A percentile compares a stretch with the other conserved stretches of the same genome.
Conservation (phyloP, 2,797 vertebrate genomes). For the Chaunax sp. region DNA sequence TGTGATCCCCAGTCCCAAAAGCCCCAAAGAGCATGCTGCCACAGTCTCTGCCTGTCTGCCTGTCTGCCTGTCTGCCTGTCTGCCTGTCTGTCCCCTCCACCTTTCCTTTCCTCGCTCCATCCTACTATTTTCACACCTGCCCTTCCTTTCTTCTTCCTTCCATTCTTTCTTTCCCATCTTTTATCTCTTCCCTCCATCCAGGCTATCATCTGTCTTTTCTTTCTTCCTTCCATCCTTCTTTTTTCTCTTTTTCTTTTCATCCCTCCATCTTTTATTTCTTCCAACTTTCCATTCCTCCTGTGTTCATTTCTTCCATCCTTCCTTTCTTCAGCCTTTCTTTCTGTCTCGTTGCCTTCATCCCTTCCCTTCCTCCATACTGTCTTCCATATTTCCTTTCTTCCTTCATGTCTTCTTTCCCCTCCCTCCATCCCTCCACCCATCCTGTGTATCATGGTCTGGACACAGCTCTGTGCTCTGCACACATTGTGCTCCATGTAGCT, state of each 20-base stretch:
- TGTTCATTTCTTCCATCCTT: not conserved
- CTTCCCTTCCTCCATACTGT: not conserved
- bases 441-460: conserved; percentile 19
- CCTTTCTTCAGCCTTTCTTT: not conserved
- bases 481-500: conserved; percentile 46
- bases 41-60: conserved; percentile 28
- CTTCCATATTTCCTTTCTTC: not conserved
- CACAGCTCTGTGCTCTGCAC: conserved; percentile 51
- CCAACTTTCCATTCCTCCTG: not conserved
- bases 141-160: not conserved
- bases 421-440: not conserved
- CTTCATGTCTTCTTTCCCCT: not conserved
- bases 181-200: too few species aligned
- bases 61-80: not conserved
- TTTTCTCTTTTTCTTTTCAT: not conserved
- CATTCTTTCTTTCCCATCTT: too few species aligned
- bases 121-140: too few species aligned
- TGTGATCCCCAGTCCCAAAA: conserved; percentile 57
- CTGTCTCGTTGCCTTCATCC: not conserved
- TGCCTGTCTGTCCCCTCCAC: not conserved
- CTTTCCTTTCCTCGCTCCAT: not conserved
- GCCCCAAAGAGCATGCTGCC: conserved; percentile 55
- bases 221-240: not conserved
- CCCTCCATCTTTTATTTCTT: not conserved
- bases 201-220: not conserved